Conservation (phyloP, 2,888 invertebrate genomes). For the Villa cingulata region DNA sequence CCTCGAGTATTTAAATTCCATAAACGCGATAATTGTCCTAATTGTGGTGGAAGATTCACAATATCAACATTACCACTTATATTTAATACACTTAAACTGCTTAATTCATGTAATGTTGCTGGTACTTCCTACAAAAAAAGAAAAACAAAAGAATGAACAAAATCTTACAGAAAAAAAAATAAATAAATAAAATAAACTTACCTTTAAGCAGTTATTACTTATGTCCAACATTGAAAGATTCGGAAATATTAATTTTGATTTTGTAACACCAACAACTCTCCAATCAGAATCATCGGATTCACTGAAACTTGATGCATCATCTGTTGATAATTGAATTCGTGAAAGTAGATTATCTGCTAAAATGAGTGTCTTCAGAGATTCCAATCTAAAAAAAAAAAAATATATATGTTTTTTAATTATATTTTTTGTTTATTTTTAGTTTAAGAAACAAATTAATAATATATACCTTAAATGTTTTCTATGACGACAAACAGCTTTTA, state of each 20-base stretch:
- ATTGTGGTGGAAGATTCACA: constrained; percentile 80
- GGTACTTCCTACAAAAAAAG: constrained; percentile 50
- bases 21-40: constrained; percentile 84
- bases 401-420: not conserved
- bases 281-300: constrained; percentile 50
- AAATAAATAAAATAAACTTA: constrained; percentile 4
- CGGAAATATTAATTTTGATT: constrained; percentile 72
- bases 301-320: constrained; percentile 58
- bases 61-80: constrained; percentile 62
- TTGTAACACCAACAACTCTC: constrained; percentile 41
- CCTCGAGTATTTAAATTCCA: constrained; percentile 93
- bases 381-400: constrained; percentile 18
- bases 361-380: constrained; percentile 39
- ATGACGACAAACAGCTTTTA: constrained; percentile 72
- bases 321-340: constrained; percentile 65
- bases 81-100: constrained; percentile 84
- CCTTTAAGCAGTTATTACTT: constrained; percentile 66
- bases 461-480: constrained; percentile 70
- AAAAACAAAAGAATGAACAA: not conserved
- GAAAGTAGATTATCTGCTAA: constrained; percentile 75
- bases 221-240: constrained; percentile 90
- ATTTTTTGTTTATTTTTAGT: constrained; percentile 39
- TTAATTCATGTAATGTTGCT: constrained; percentile 67
- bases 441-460: no score
- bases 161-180: not conserved